Evolutionary conservation across 2,888 invertebrate species (phyloP).

Genomic region (Leucozona laternaria): DNA sequence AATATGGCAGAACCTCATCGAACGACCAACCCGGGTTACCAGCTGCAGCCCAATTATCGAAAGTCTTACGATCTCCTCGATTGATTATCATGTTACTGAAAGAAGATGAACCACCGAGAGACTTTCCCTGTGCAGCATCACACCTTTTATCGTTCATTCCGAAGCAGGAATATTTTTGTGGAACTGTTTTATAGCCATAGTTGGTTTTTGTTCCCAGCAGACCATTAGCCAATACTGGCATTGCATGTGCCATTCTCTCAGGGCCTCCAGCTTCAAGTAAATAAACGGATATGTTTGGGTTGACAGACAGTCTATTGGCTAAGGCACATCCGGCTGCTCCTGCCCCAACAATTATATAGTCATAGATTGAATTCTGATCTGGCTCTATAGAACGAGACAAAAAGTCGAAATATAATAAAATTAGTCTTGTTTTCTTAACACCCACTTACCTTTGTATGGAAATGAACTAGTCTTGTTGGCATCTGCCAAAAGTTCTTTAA

Average conservation of each 20-base stretch:
- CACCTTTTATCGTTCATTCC: conserved; percentile 83
- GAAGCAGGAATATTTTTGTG: conserved; percentile 86
- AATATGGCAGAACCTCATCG: conserved; percentile 86
- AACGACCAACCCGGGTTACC: conserved; percentile 91
- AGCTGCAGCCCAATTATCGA: conserved; percentile 87
- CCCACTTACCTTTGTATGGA: background rate
- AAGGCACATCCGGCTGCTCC: conserved; percentile 90
- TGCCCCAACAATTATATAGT: conserved; percentile 93
- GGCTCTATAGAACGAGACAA: conserved; percentile 87
- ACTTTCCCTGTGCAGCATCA: conserved; percentile 85
- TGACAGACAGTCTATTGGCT: conserved; percentile 83
- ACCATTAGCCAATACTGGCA: conserved; percentile 80
- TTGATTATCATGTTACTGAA: conserved; percentile 90
- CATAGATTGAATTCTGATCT: conserved; percentile 87
- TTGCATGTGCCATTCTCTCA: conserved; percentile 81
- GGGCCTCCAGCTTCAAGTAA: conserved; percentile 85
- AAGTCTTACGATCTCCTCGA: conserved; percentile 89
- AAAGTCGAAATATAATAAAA: background rate
- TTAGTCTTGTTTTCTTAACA: background rate
- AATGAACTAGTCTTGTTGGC: background rate
- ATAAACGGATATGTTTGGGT: conserved; percentile 84
- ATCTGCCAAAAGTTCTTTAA: background rate
- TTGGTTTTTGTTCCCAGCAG: conserved; percentile 85
- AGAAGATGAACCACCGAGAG: conserved; percentile 86
- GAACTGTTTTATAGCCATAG: conserved; percentile 89